Evolutionary conservation across 2,888 invertebrate species (phyloP).

Genomic region (Torymus aiolomorphi): DNA sequence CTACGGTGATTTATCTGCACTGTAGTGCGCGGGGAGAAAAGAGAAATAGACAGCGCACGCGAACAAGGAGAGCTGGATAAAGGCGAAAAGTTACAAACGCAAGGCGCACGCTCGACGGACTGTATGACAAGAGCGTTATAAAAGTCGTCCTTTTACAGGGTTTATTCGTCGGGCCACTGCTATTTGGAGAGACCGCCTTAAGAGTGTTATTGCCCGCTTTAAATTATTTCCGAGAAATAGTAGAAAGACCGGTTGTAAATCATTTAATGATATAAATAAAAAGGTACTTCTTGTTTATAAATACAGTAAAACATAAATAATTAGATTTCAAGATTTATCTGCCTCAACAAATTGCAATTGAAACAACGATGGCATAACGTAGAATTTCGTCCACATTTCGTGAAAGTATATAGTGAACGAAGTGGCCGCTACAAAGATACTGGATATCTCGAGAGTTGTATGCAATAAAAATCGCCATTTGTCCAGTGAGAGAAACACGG

Average conservation of each 20-base stretch:
- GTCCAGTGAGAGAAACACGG: neutral
- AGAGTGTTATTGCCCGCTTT: too few relatives aligned
- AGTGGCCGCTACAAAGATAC: neutral
- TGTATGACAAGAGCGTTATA: neutral
- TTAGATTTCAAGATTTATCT: too few relatives aligned
- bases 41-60: neutral
- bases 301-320: too few relatives aligned
- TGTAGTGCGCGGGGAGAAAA: neutral
- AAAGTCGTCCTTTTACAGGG: slow-evolving; percentile 14
- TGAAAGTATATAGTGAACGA: neutral
- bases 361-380: neutral
- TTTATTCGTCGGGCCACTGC: too few relatives aligned
- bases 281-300: too few relatives aligned
- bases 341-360: too few relatives aligned
- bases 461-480: slow-evolving; percentile 27
- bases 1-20: slow-evolving; percentile 16
- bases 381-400: too few relatives aligned
- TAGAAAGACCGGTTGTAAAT: too few relatives aligned
- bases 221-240: too few relatives aligned
- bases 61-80: slow-evolving; percentile 3
- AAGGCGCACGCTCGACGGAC: slow-evolving; percentile 10
- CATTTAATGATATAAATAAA: too few relatives aligned
- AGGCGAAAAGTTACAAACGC: slow-evolving; percentile 22
- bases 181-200: too few relatives aligned
- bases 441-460: neutral